Evolutionary conservation across 2,797 vertebrate genomes (phyloP).

Genomic region (Choloepus didactylus): DNA sequence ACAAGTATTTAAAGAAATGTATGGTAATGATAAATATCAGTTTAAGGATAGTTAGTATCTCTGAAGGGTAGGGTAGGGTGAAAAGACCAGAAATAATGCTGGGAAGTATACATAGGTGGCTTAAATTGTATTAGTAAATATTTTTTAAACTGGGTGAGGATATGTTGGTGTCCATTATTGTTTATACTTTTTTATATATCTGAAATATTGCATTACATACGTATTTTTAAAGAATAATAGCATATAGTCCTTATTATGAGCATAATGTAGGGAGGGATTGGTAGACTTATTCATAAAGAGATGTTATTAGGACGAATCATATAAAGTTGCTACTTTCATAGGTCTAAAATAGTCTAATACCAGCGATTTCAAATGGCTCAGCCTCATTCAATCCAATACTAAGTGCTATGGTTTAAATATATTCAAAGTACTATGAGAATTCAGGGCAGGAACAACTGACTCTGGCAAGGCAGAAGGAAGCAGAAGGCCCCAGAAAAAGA

Average conservation of each 20-base stretch:
- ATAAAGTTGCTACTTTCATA: constrained; percentile 45
- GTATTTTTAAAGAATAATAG: constrained; percentile 35
- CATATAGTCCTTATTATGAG: background rate
- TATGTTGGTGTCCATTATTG: background rate
- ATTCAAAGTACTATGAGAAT: constrained; percentile 37
- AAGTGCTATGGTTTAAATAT: background rate
- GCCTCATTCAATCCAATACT: background rate
- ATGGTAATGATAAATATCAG: background rate
- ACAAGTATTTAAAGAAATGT: background rate
- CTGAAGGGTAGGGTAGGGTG: background rate
- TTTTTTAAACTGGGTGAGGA: constrained; percentile 33
- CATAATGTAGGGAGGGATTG: constrained; percentile 1
- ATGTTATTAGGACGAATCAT: constrained; percentile 23
- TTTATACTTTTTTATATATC: constrained; percentile 20
- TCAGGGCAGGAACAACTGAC: background rate
- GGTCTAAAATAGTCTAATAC: constrained; percentile 7
- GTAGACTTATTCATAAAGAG: constrained; percentile 28
- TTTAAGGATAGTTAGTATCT: background rate
- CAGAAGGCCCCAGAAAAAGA: constrained; percentile 10
- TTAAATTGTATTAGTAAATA: constrained; percentile 24
- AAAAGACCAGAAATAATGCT: background rate
- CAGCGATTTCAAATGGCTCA: background rate
- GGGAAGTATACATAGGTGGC: background rate
- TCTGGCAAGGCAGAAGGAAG: background rate
- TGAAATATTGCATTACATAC: constrained; percentile 23